Percentiles rank a stretch among this genome's conserved stretches.
phyloP scores from a whole-genome alignment of 2,888 invertebrate genomes.

The Ochropleura leucogaster region DNA sequence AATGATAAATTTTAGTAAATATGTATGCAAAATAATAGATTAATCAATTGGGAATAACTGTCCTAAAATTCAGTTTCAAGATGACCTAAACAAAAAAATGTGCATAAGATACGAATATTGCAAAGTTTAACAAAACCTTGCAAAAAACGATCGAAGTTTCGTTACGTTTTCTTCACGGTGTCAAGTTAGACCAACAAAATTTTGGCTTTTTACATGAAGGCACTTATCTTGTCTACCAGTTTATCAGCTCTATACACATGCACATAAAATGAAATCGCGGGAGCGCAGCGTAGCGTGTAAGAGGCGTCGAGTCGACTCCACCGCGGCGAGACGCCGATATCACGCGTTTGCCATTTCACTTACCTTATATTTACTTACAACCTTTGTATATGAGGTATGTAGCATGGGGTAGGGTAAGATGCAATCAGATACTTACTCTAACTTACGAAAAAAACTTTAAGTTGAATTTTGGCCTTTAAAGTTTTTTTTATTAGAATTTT shows the following conservation, averaged over 20 bases:
- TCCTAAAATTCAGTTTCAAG: no score
- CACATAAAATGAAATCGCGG: constrained; percentile 73
- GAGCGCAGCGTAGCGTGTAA: constrained; percentile 72
- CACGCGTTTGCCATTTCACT: constrained; percentile 78
- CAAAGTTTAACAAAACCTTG: no score
- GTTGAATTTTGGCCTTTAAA: background rate
- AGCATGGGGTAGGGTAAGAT: background rate
- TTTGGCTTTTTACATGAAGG: background rate
- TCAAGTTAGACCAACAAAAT: background rate
- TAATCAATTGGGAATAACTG: no score
- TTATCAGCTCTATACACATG: constrained; percentile 70
- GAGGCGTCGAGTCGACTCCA: constrained; percentile 77
- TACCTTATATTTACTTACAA: constrained; percentile 65
- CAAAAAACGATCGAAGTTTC: no score
- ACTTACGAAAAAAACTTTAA: background rate
- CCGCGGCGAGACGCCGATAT: constrained; percentile 56
- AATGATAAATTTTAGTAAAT: no score
- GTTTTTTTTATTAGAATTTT: no score
- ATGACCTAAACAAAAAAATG: no score
- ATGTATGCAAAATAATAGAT: no score
- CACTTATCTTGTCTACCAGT: no score
- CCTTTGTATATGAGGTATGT: constrained; percentile 9
- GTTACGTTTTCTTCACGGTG: background rate
- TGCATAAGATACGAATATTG: no score
- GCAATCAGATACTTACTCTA: background rate